These are phyloP conservation scores for Vollenhovia emeryi DNA, from an alignment of 1,140 invertebrate species.

Conservation along the genomic window DNA sequence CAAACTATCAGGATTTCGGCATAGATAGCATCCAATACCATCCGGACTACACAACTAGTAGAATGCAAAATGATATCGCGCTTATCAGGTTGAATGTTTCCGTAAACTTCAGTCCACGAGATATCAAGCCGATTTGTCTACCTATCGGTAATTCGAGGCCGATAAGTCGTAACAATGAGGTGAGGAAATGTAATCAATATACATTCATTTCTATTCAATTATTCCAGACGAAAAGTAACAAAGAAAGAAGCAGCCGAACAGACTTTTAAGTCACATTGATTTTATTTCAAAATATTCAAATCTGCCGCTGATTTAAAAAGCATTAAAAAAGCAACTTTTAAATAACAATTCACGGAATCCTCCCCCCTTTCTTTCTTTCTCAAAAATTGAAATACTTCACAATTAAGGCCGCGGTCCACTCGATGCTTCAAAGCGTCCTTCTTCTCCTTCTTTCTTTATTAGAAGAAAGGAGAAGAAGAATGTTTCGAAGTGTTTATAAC, in stretches of 20 bases:
- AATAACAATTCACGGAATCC: background rate
- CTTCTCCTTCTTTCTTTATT: too few relatives aligned
- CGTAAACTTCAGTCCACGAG: constrained; percentile 85
- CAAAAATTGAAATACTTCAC: background rate
- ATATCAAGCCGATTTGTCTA: constrained; percentile 87
- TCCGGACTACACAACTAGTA: constrained; percentile 85
- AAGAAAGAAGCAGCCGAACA: background rate
- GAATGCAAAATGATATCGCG: constrained; percentile 87
- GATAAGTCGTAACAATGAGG: constrained; percentile 64
- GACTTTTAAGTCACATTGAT: background rate
- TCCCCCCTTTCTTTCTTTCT: background rate
- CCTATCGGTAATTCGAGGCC: constrained; percentile 81
- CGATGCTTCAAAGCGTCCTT: too few relatives aligned
- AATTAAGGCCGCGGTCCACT: too few relatives aligned
- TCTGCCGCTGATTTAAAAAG: background rate
- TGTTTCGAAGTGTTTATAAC: too few relatives aligned
- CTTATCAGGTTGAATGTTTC: constrained; percentile 86
- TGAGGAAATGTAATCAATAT: constrained; percentile 40
- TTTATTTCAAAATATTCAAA: background rate
- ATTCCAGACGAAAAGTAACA: background rate
- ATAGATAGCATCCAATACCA: constrained; percentile 87
- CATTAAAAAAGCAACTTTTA: background rate
- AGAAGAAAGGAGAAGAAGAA: too few relatives aligned
- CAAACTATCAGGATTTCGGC: constrained; percentile 86
- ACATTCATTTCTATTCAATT: background rate